Conservation (phyloP, 2,888 invertebrate species). For the Octodonta nipae region DNA sequence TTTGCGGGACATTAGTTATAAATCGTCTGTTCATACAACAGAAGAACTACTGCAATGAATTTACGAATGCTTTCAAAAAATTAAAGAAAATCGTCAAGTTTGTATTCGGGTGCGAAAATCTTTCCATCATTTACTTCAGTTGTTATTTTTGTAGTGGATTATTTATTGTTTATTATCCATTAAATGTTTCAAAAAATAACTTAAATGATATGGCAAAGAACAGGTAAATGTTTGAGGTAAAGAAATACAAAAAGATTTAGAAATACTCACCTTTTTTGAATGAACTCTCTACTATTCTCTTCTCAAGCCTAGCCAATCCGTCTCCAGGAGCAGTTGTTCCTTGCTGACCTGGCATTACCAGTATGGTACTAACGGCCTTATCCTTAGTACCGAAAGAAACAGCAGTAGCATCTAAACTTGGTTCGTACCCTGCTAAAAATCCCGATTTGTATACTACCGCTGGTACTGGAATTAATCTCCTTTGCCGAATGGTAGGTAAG, state of each 20-base stretch:
- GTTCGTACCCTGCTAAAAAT: conserved; percentile 75
- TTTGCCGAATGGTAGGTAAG: conserved; percentile 62
- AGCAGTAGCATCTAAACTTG: conserved; percentile 69
- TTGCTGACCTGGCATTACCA: conserved; percentile 76
- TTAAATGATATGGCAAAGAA: background rate
- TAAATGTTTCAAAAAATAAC: no score
- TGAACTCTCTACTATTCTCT: conserved; percentile 51
- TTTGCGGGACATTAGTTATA: no score
- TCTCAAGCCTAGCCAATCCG: conserved; percentile 60
- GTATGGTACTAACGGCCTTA: conserved; percentile 62
- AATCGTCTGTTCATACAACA: no score
- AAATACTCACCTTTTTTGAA: conserved; percentile 40
- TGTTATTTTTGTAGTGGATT: no score
- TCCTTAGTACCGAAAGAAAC: conserved; percentile 61
- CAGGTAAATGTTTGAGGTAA: background rate
- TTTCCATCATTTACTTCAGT: no score
- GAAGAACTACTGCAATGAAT: no score
- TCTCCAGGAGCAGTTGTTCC: conserved; percentile 68
- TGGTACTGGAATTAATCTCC: conserved; percentile 69
- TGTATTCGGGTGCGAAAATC: no score
- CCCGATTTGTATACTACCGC: conserved; percentile 62
- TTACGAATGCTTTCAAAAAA: no score
- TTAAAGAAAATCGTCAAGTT: no score
- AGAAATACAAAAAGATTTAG: background rate
- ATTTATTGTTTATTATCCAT: no score